Evolutionary conservation across 2,888 invertebrate species (phyloP).

Genomic region (Adela reaumurella): DNA sequence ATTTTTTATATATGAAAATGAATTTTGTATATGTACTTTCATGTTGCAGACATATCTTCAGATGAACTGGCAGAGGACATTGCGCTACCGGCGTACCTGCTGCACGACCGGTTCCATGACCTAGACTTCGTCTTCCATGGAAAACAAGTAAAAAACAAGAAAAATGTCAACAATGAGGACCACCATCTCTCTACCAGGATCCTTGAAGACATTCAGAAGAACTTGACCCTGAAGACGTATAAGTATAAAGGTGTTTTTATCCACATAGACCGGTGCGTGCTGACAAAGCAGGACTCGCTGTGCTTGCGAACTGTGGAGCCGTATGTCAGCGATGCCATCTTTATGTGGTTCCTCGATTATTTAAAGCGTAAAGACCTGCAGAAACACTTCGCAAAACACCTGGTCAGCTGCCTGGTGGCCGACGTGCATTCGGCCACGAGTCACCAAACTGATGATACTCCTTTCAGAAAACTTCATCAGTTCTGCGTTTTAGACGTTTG

Average conservation of each 20-base stretch:
- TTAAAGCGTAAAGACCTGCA: slow-evolving; percentile 20
- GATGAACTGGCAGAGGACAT: not conserved
- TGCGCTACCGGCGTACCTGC: not conserved
- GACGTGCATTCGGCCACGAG: not conserved
- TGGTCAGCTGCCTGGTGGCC: not conserved
- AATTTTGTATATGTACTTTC: no score
- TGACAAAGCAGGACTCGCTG: slow-evolving; percentile 17
- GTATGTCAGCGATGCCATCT: slow-evolving; percentile 14
- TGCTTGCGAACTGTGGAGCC: slow-evolving; percentile 22
- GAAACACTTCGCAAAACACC: not conserved
- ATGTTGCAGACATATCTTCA: no score
- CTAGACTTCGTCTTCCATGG: not conserved
- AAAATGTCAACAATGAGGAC: not conserved
- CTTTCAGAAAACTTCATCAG: slow-evolving; percentile 6
- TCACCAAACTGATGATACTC: not conserved
- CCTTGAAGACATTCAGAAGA: not conserved
- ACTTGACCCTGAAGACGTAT: not conserved
- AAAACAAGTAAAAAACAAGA: not conserved
- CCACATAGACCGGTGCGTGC: not conserved
- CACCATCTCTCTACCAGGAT: not conserved
- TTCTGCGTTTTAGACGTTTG: no score
- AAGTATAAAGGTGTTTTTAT: not conserved
- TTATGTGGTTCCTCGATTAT: slow-evolving; percentile 26
- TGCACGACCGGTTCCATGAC: not conserved
- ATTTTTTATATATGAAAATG: no score